phyloP scores from a whole-genome alignment of 2,888 invertebrate genomes.

The Lydus trimaculatus region DNA sequence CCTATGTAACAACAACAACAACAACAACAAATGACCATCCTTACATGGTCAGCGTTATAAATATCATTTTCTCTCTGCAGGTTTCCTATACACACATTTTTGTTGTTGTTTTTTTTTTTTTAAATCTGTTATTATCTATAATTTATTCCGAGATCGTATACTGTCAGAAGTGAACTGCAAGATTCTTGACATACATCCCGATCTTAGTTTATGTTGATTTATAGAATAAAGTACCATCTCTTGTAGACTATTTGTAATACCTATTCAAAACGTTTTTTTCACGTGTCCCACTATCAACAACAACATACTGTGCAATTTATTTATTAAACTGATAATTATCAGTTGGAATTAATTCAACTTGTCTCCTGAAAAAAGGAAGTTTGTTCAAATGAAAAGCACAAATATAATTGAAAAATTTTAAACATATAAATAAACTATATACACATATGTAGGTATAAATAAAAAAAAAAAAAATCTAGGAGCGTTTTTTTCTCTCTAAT shows the following conservation, averaged over 20 bases:
- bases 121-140: slow-evolving; percentile 26
- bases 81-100: not conserved
- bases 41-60: slow-evolving; percentile 27
- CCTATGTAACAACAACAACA: not conserved
- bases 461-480: not conserved
- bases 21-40: slow-evolving; percentile 16
- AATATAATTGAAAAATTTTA: not conserved
- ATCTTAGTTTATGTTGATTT: slow-evolving; percentile 30
- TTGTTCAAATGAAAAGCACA: not conserved
- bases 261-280: slow-evolving; percentile 14
- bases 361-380: slow-evolving; percentile 17
- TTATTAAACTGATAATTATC: slow-evolving; percentile 31
- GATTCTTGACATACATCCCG: slow-evolving; percentile 29
- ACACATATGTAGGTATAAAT: not conserved
- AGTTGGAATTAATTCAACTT: slow-evolving; percentile 25
- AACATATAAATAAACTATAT: too few species aligned
- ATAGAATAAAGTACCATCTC: slow-evolving; percentile 29
- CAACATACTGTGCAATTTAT: slow-evolving; percentile 20
- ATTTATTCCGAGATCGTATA: slow-evolving; percentile 24
- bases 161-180: slow-evolving; percentile 26
- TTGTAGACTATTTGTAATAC: slow-evolving; percentile 19
- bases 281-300: slow-evolving; percentile 14
- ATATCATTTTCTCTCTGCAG: slow-evolving; percentile 24
- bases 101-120: slow-evolving; percentile 16
- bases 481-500: not conserved